Conservation (phyloP, 2,888 invertebrate genomes). For the Aspidapion aeneum region DNA sequence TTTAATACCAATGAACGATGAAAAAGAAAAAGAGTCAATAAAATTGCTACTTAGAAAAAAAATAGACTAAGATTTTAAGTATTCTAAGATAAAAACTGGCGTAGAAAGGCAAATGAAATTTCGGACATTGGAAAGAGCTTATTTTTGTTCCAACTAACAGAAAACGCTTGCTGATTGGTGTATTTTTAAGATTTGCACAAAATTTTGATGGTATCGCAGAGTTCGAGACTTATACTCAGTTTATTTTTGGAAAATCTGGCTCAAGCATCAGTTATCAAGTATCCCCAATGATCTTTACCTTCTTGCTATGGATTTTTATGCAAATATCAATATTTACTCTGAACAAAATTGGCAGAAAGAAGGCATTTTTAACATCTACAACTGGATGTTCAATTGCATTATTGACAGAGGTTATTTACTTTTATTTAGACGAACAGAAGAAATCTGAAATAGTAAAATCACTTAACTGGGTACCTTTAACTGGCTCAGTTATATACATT, state of each 20-base stretch:
- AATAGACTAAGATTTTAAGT: conserved; percentile 34
- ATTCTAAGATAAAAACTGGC: conserved; percentile 29
- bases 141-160: conserved; percentile 35
- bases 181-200: no score
- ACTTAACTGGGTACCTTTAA: conserved; percentile 37
- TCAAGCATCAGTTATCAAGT: conserved; percentile 34
- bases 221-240: conserved; percentile 40
- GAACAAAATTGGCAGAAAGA: conserved; percentile 32
- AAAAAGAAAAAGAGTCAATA: conserved; percentile 32
- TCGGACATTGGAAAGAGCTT: conserved; percentile 38
- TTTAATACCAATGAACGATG: no score
- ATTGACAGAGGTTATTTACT: conserved; percentile 30
- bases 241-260: conserved; percentile 40
- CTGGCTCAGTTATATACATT: conserved; percentile 31
- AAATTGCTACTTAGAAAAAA: conserved; percentile 29
- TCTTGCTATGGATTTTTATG: conserved; percentile 26
- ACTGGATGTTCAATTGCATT: conserved; percentile 29
- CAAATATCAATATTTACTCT: conserved; percentile 27
- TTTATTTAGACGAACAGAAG: conserved; percentile 25
- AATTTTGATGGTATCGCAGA: no score
- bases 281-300: conserved; percentile 31
- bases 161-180: conserved; percentile 33
- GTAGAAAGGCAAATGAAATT: conserved; percentile 38
- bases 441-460: conserved; percentile 21
- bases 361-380: conserved; percentile 31